Evolutionary conservation across 1,140 invertebrate species (phyloP), one percentile per base, ranked within the genome.

Genomic region (Hermatobates lingyangjiaoensis): DNA sequence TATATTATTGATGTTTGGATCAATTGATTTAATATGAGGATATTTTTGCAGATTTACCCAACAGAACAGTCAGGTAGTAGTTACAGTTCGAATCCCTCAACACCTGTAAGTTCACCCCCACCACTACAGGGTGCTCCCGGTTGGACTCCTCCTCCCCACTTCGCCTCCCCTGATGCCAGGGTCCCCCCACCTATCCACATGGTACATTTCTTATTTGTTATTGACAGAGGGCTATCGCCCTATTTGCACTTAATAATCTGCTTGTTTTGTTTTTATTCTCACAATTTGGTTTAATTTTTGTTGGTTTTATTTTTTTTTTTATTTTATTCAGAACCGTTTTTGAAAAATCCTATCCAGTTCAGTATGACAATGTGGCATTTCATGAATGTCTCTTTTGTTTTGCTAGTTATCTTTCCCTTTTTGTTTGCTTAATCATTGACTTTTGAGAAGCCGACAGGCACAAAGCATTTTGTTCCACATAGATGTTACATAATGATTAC

Each of bases 71-170:
- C 86, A 72, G 79, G 81, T 64, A 87, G 83, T 66, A 92, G 87
- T 73, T 93, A 89, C 71, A 86, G 85, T 68, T 88, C 86, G 62
- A 91, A 90, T 64, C 87, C 88, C 57, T 80, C 82, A 58, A 87
- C 85, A 28, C 85, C 86, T 21, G 80, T 86, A 54, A 87, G 84
- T 70, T 86, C 85, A 53, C 84, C 87, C 42, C 85, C 82, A 51
- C 87, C 68, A 44, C 72, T 58, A 25, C 52, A 54, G 55, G 52
- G 28, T 54, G 44, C 54, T 30, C 64, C 58, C 62, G 61, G 59
- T 59, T 60, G 53, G 62, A 46, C 54, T 54, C 50, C 50, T 53
- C 54, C 48, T 40, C 48, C 50, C 51, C 57, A n/a, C 45, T 54
- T 45, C 52, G 55, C 56, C 58, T 62, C 52, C 53, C 61, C 28